Percentiles rank a stretch among this genome's conserved stretches.
Conservation (phyloP, 30 jellyfish, hydroid and myxozoan genomes). For the Mastigias papua region DNA sequence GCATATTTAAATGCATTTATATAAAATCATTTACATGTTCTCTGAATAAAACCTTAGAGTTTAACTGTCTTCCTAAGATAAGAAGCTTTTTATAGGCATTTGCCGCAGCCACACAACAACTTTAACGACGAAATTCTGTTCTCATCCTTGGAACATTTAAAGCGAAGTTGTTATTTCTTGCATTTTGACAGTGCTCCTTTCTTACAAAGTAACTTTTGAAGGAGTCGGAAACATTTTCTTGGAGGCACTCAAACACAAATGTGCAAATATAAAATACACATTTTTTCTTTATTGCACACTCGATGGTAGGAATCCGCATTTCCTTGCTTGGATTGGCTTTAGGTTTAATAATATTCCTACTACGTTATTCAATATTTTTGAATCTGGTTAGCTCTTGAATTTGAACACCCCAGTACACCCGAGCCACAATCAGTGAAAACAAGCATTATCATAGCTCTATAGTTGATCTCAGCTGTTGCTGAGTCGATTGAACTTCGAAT, state of each 20-base stretch:
- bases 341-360: neutral
- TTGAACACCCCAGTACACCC: too few relatives aligned
- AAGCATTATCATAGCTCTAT: too few relatives aligned
- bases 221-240: constrained; percentile 38
- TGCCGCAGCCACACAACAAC: constrained; percentile 40
- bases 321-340: neutral
- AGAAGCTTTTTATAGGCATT: constrained; percentile 14
- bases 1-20: constrained; percentile 1
- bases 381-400: too few relatives aligned
- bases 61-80: constrained; percentile 18
- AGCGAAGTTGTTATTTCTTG: constrained; percentile 16
- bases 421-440: too few relatives aligned
- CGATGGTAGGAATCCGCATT: neutral
- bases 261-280: neutral
- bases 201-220: constrained; percentile 19
- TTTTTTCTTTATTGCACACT: constrained; percentile 40
- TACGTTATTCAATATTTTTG: neutral
- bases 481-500: constrained; percentile 54
- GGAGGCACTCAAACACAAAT: constrained; percentile 47
- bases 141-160: constrained; percentile 42
- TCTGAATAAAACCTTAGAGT: constrained; percentile 42
- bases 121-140: constrained; percentile 40
- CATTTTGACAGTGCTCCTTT: constrained; percentile 23
- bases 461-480: constrained; percentile 57
- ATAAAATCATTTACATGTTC: constrained; percentile 13